These are phyloP conservation scores for Charina bottae DNA, from an alignment of 2,113 vertebrate genomes.

Conservation along the genomic window DNA sequence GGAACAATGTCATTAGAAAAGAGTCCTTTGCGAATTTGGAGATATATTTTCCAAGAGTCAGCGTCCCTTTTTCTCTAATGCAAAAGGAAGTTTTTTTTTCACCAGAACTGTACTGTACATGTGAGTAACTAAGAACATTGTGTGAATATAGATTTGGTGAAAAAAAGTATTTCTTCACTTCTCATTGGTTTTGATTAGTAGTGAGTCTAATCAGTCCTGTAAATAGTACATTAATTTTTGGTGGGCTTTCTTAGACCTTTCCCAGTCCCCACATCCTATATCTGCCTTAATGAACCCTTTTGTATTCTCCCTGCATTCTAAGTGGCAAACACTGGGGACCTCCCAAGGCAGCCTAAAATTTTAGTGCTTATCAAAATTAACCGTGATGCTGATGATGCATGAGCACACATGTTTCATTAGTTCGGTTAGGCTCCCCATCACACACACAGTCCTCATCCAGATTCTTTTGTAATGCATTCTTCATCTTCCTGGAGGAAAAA, in stretches of 20 bases:
- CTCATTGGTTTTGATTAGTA: neutral
- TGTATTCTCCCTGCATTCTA: constrained; percentile 62
- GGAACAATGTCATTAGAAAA: constrained; percentile 1
- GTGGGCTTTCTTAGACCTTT: constrained; percentile 12
- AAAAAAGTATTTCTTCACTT: neutral
- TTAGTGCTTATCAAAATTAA: constrained; percentile 63
- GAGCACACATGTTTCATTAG: constrained; percentile 13
- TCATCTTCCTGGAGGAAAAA: constrained; percentile 30
- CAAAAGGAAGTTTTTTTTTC: neutral
- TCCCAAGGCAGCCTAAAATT: constrained; percentile 63
- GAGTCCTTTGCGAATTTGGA: neutral
- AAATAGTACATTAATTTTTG: neutral
- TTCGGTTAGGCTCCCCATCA: constrained; percentile 38
- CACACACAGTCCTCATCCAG: neutral
- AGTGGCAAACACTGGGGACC: constrained; percentile 52
- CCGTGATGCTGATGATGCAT: neutral
- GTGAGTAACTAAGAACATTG: neutral
- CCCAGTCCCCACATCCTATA: constrained; percentile 39
- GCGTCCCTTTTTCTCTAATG: neutral
- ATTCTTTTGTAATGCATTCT: neutral
- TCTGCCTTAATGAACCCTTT: constrained; percentile 58
- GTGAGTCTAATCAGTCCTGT: neutral
- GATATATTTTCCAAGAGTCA: neutral
- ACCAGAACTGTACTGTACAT: neutral
- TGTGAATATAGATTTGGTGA: neutral